These are phyloP conservation scores for Halisarca cf. caerulea DNA, from an alignment of 37 sponge, comb jelly and placozoan species.

Conservation along the genomic window DNA sequence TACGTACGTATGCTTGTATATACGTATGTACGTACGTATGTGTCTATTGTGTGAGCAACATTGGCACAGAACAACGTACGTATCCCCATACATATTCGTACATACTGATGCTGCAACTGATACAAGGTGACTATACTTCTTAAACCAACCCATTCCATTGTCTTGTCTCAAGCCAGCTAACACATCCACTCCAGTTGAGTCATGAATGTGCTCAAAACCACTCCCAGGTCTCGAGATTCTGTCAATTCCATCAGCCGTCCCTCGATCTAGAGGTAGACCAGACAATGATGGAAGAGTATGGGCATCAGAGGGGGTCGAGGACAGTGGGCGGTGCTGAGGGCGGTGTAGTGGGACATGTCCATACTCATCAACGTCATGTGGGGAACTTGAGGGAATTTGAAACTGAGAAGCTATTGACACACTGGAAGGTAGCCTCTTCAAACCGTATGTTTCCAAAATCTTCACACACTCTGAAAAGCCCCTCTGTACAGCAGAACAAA, in stretches of 20 bases:
- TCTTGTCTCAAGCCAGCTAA: background rate
- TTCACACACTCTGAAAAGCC: conserved; percentile 56
- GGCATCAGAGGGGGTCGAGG: background rate
- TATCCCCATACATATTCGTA: no score
- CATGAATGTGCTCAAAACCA: background rate
- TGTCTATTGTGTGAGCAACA: no score
- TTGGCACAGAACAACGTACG: no score
- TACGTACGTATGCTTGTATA: no score
- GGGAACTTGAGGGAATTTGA: background rate
- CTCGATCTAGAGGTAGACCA: conserved; percentile 5
- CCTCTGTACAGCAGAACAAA: conserved; percentile 12
- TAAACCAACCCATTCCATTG: no score
- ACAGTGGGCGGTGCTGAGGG: conserved; percentile 34
- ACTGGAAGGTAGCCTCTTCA: conserved; percentile 35
- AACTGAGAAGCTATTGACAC: conserved; percentile 56
- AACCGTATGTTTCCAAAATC: conserved; percentile 52
- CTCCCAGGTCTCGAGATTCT: background rate
- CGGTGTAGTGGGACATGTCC: conserved; percentile 60
- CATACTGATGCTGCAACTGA: no score
- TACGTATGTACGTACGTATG: no score
- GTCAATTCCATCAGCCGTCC: conserved; percentile 20
- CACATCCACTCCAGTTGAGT: background rate
- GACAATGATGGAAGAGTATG: no score
- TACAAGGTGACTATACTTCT: no score
- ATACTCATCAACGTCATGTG: conserved; percentile 56